A percentile compares a stretch with the other conserved stretches of the same genome.
Conservation (phyloP, 2,797 vertebrate species). For the Pseudomugil gertrudae region DNA sequence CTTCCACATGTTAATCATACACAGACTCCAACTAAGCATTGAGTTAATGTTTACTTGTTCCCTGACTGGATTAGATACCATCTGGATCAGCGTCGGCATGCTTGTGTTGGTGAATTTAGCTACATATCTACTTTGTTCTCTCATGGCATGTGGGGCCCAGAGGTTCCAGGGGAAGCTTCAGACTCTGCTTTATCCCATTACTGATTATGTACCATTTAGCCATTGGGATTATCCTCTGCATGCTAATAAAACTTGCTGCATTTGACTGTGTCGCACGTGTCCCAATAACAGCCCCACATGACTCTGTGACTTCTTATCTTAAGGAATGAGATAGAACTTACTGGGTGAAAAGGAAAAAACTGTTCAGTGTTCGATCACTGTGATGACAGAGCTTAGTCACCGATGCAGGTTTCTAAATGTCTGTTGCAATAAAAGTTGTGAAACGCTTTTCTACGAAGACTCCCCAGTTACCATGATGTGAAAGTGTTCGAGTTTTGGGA, state of each 20-base stretch:
- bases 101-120: constrained; percentile 5
- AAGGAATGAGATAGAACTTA: constrained; percentile 12
- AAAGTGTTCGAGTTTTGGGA: constrained; percentile 23
- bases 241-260: constrained; percentile 20
- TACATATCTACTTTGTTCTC: constrained; percentile 29
- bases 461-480: constrained; percentile 13
- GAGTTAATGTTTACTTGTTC: constrained; percentile 33
- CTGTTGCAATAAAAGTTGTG: constrained; percentile 27
- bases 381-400: not conserved
- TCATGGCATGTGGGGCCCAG: constrained; percentile 6
- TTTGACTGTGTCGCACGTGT: constrained; percentile 19
- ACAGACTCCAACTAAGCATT: not conserved
- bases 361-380: not conserved
- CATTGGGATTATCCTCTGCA: constrained; percentile 11
- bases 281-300: constrained; percentile 2
- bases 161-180: constrained; percentile 13
- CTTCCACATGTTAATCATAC: constrained; percentile 18
- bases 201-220: constrained; percentile 24
- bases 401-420: not conserved
- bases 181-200: constrained; percentile 1
- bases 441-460: constrained; percentile 15
- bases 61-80: not conserved
- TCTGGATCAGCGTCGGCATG: constrained; percentile 16
- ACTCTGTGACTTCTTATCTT: constrained; percentile 1
- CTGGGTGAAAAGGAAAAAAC: not conserved